phyloP scores from a whole-genome alignment of 2,888 invertebrate genomes.

The Drosophila siamana region DNA sequence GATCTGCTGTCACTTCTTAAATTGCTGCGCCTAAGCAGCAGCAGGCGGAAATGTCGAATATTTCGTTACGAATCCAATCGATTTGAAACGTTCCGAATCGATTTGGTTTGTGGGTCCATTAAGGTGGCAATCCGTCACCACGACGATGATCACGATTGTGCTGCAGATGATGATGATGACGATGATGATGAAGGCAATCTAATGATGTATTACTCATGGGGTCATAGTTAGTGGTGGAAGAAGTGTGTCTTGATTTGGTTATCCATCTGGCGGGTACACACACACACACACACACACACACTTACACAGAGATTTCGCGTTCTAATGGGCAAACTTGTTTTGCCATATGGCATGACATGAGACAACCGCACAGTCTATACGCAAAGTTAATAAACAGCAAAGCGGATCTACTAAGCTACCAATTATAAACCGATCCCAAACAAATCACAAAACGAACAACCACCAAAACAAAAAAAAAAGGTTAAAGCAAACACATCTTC shows the following conservation, averaged over 20 bases:
- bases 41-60: conserved; percentile 66
- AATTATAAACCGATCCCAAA: conserved; percentile 3
- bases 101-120: conserved; percentile 40
- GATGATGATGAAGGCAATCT: background rate
- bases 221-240: background rate
- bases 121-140: conserved; percentile 26
- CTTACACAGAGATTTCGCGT: conserved; percentile 6
- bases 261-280: conserved; percentile 7
- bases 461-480: too few relatives aligned
- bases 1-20: conserved; percentile 66
- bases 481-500: conserved; percentile 2
- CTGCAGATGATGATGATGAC: background rate
- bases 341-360: conserved; percentile 39
- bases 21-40: conserved; percentile 70
- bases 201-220: conserved; percentile 50
- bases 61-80: conserved; percentile 5
- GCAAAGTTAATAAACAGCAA: conserved; percentile 25
- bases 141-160: background rate
- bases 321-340: conserved; percentile 67
- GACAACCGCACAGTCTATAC: conserved; percentile 48
- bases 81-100: conserved; percentile 12
- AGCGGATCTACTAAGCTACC: conserved; percentile 19
- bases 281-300: too few relatives aligned
- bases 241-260: conserved; percentile 21
- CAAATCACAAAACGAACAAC: background rate